phyloP scores from a whole-genome alignment of 2,888 invertebrate species.

The Invenusta paracnida region DNA sequence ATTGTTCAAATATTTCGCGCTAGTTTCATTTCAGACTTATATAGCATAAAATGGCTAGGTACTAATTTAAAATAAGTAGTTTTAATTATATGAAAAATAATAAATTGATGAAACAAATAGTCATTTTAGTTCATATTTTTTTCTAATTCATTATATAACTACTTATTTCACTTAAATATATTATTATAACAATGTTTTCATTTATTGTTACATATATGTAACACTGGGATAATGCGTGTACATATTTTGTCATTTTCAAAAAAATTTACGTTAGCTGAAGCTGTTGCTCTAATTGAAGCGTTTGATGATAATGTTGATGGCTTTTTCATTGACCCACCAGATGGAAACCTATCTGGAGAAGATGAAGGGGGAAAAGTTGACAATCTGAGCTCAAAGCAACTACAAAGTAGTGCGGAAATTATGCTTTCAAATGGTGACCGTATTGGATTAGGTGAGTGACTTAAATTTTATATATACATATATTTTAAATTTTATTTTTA shows the following conservation, averaged over 20 bases:
- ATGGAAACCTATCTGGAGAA: neutral
- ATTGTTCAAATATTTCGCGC: conserved; percentile 7
- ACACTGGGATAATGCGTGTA: conserved; percentile 14
- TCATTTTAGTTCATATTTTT: conserved; percentile 5
- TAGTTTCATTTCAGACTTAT: conserved; percentile 18
- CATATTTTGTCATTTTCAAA: conserved; percentile 12
- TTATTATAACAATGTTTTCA: conserved; percentile 23
- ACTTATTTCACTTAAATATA: conserved; percentile 11
- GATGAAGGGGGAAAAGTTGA: neutral
- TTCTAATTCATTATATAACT: conserved; percentile 9
- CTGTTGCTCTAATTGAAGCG: conserved; percentile 23
- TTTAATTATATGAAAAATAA: conserved; percentile 2
- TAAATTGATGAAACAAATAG: conserved; percentile 15
- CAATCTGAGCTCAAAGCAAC: conserved; percentile 14
- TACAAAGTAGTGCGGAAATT: conserved; percentile 7
- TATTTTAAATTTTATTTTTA: neutral
- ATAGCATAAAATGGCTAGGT: neutral
- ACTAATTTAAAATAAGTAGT: neutral
- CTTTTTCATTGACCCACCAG: conserved; percentile 3
- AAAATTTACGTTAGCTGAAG: conserved; percentile 21
- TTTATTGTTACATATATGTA: conserved; percentile 31
- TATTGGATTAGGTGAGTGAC: neutral
- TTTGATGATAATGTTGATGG: conserved; percentile 15
- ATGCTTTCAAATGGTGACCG: conserved; percentile 1
- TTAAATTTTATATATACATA: neutral